Base-by-base conservation (phyloP, 2,797 vertebrate genomes). In the Scolopax rusticola region DNA sequence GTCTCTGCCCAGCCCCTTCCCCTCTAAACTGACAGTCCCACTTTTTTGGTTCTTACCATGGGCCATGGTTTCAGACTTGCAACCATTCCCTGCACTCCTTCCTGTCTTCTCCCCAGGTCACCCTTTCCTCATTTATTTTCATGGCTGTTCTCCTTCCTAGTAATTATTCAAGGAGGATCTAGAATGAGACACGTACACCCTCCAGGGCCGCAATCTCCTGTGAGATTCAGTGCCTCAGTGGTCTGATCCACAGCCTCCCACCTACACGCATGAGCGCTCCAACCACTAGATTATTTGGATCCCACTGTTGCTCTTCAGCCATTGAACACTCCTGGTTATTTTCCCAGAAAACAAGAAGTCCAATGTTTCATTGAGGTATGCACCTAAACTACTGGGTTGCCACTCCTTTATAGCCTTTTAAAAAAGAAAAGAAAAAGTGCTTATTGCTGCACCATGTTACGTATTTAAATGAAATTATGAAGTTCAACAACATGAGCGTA, bases 31-130 rank as follows among this genome's bases (percentile, higher is more conserved):
- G 81, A 32, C 61, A 25, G 21, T 5, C 21, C 70, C 59, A 71
- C 27, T 2, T 41, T 65, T 33, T 23, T 6, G 32, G 61, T 89
- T 8, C n/a, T 65, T 78, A 36, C 30, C 10, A 0, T 0, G 1
- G 33, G 33, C 68, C 50, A 0, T 3, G 43, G 30, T 6, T 80
- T 45, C 20, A 68, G 48, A 64, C 16, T 36, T 64, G 23, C 65
- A 84, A 4, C 53, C 14, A 3, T 15, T 41, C 77, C 65, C 47
- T 19, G 5, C 15, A 4, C 61, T 50, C 40, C 53, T 7, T 23
- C 19, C 61, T 2, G 0, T 28, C n/a, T 6, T n/a, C 38, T 36
- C 36, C 36, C n/a, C 2, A 14, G 9, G 0, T 51, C 40, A 40
- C 9, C 38, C 12, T 0, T 7, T 41, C 6, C 76, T 77, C 51